These are phyloP conservation scores for Urocolius indicus DNA, from an alignment of 2,113 vertebrate genomes.

Conservation along the genomic window DNA sequence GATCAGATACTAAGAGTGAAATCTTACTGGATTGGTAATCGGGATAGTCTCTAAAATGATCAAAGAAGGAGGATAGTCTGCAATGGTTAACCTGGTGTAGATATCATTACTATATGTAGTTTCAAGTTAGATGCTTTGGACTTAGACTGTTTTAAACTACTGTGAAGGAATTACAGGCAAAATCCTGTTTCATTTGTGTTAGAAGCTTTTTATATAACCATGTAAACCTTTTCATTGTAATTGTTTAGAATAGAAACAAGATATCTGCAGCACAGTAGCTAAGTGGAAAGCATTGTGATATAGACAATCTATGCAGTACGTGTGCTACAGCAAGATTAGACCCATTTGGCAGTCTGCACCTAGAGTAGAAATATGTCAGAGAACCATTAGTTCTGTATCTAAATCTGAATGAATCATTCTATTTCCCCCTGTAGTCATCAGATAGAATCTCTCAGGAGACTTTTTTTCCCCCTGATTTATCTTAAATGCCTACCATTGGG, in stretches of 20 bases:
- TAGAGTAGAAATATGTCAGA: neutral
- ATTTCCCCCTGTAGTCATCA: neutral
- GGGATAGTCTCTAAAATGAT: neutral
- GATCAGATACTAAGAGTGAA: neutral
- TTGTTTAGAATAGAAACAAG: neutral
- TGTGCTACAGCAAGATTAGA: neutral
- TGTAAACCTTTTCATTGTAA: neutral
- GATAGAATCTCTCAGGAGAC: neutral
- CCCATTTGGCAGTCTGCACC: neutral
- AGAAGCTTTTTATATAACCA: neutral
- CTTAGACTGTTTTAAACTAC: neutral
- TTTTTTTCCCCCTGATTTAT: neutral
- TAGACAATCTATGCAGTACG: neutral
- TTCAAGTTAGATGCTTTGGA: neutral
- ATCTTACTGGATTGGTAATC: rapidly evolving
- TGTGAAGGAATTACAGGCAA: neutral
- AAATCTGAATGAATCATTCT: neutral
- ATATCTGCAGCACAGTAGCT: neutral
- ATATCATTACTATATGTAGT: neutral
- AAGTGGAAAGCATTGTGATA: neutral
- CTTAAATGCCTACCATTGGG: neutral
- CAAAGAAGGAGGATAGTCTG: neutral
- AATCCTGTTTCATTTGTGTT: neutral
- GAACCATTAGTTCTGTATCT: neutral
- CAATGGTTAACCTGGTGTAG: neutral